These are phyloP conservation scores for Cichladusa arquata DNA, from an alignment of 2,113 vertebrate species.

Conservation along the genomic window DNA sequence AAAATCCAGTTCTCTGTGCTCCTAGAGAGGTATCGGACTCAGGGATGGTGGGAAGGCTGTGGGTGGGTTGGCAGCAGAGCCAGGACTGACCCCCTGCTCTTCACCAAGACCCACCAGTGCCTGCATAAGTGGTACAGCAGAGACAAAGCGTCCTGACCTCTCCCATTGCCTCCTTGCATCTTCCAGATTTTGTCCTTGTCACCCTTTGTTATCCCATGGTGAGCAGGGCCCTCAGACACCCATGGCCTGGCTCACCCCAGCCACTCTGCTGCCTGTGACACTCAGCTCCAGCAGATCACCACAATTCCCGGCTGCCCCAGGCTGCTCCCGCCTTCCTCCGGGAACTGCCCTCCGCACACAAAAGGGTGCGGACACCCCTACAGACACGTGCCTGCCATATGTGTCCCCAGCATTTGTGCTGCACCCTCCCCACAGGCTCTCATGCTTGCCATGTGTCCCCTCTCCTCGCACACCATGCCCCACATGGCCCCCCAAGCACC, in stretches of 20 bases:
- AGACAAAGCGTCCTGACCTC: not conserved
- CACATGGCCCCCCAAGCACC: not conserved
- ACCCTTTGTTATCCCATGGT: not conserved
- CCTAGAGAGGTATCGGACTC: not conserved
- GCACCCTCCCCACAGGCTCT: not conserved
- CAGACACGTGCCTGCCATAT: not conserved
- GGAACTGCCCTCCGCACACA: not conserved
- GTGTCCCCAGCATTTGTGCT: not conserved
- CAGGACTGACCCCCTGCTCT: not conserved
- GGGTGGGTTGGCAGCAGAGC: accelerated
- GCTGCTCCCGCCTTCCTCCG: not conserved
- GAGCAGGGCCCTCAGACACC: not conserved
- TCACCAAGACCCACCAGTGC: not conserved
- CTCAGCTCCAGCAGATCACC: not conserved
- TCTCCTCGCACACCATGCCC: not conserved
- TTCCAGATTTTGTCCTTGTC: not conserved
- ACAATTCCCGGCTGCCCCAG: not conserved
- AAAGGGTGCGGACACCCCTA: not conserved
- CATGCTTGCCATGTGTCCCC: not conserved
- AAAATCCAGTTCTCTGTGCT: not conserved
- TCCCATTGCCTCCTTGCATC: not conserved
- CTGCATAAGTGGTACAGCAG: not conserved
- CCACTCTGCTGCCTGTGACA: not conserved
- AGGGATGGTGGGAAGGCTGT: not conserved
- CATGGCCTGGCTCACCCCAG: not conserved